Conservation (phyloP, 2,888 invertebrate genomes). For the Drosophila barbarae region DNA sequence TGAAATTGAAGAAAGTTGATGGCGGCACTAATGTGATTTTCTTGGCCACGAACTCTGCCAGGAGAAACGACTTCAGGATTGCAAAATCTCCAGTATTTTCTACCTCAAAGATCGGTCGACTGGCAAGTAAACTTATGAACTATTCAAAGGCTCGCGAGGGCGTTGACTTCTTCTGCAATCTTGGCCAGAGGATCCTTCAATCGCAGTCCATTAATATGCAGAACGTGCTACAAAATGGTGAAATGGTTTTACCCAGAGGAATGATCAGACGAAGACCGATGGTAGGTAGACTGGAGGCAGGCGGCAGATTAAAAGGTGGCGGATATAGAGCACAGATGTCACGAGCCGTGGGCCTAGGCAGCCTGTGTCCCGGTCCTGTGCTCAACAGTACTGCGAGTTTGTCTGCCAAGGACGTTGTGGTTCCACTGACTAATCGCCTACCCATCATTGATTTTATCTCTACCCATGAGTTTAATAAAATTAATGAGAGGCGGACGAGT, state of each 20-base stretch:
- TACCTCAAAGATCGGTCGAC: background rate
- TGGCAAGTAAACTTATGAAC: too few relatives aligned
- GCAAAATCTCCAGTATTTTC: background rate
- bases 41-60: background rate
- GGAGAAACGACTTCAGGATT: background rate
- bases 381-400: background rate
- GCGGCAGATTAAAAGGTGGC: background rate
- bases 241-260: background rate
- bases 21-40: constrained; percentile 22
- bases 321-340: background rate
- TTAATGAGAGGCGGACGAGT: constrained; percentile 11
- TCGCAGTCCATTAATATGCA: background rate
- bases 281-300: background rate
- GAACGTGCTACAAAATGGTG: background rate
- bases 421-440: constrained; percentile 55
- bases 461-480: constrained; percentile 54
- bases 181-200: constrained; percentile 10
- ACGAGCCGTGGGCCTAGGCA: background rate
- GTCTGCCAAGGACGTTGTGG: constrained; percentile 25
- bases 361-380: too few relatives aligned
- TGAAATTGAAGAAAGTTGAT: background rate
- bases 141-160: background rate
- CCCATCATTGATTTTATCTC: constrained; percentile 67
- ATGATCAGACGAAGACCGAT: background rate
- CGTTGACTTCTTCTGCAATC: constrained; percentile 36